Evolutionary conservation across 2,888 invertebrate species (phyloP), one percentile per base, ranked within the genome.

Genomic region (Leptura quadrifasciata): DNA sequence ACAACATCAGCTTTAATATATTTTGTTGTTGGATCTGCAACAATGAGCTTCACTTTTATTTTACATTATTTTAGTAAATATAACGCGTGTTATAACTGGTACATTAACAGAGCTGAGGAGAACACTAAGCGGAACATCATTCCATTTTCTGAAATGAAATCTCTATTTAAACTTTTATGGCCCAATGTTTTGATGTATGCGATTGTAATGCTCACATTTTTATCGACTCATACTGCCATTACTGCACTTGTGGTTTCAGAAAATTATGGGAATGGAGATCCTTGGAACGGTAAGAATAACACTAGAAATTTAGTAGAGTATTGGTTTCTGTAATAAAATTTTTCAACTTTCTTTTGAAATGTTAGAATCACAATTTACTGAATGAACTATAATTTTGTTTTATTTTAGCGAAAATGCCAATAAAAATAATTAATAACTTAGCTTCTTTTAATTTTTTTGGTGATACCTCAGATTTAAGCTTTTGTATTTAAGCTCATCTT

Each of bases 171-270:
- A 31, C 55, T 54, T 10, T 78, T 80, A 47, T 82, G 83, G 83
- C 78, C 79, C 21, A 47, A 76, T 17, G 18, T 77, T 15, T 60
- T 75, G 17, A 79, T 78, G 20, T 67, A 78, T 61, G 20, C 64
- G 0, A 17, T 80, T 54, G 72, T 74, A 1, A 35, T 77, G 4
- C 55, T 79, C 9, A 79, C 79, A 8, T 60, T 75, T 12, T 39
- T 65, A 12, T 39, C 79, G 6, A 78, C 77, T 6, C 80, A 83
- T 75, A 80, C 80, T 0, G 75, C 76, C 24, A 79, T 83, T 20
- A 80, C 82, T 0, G 75, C 77, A 17, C 55, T 83, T 54, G 80
- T 83, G 1, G 81, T 82, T 55, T 82, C 82, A 12, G 82, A 82
- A 61, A 64, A 78, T 39, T 73, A 79, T 60, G 81, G 81, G 35